A percentile compares a stretch with the other conserved stretches of the same genome.
These are phyloP conservation scores for Mallotus villosus DNA, from an alignment of 2,797 vertebrate species.

Conservation along the genomic window DNA sequence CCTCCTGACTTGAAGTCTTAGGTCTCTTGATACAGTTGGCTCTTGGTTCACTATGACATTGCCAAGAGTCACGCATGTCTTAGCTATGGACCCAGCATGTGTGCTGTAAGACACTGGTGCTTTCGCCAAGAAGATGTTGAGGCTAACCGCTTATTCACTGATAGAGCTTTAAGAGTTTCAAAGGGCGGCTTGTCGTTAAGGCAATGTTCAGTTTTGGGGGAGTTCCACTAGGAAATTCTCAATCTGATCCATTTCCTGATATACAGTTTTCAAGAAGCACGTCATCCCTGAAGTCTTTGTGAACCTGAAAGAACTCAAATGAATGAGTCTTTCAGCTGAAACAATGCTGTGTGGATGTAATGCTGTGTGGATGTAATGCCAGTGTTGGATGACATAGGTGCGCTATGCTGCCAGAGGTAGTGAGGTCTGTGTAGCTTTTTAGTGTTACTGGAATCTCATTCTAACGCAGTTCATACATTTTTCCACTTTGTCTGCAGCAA, in stretches of 20 bases:
- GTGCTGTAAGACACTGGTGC: background rate
- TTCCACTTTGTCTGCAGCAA: conserved; percentile 26
- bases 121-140: conserved; percentile 22
- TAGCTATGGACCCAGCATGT: conserved; percentile 15
- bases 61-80: conserved; percentile 27
- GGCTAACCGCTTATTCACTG: conserved; percentile 28
- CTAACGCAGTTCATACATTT: conserved; percentile 45
- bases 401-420: conserved; percentile 37
- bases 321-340: conserved; percentile 50
- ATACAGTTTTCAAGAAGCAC: conserved; percentile 27
- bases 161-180: conserved; percentile 27
- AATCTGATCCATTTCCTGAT: conserved; percentile 48
- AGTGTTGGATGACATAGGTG: conserved; percentile 50
- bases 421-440: conserved; percentile 33
- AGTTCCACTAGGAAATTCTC: conserved; percentile 41
- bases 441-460: conserved; percentile 41
- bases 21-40: conserved; percentile 43
- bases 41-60: conserved; percentile 23
- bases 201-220: conserved; percentile 16
- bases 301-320: conserved; percentile 57
- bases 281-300: conserved; percentile 48
- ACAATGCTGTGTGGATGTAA: conserved; percentile 26
- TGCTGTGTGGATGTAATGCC: conserved; percentile 40
- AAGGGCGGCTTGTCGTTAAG: conserved; percentile 32
- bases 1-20: conserved; percentile 36